These are phyloP conservation scores for Euura saliciscinereae DNA, from an alignment of 1,140 invertebrate genomes.

Conservation along the genomic window DNA sequence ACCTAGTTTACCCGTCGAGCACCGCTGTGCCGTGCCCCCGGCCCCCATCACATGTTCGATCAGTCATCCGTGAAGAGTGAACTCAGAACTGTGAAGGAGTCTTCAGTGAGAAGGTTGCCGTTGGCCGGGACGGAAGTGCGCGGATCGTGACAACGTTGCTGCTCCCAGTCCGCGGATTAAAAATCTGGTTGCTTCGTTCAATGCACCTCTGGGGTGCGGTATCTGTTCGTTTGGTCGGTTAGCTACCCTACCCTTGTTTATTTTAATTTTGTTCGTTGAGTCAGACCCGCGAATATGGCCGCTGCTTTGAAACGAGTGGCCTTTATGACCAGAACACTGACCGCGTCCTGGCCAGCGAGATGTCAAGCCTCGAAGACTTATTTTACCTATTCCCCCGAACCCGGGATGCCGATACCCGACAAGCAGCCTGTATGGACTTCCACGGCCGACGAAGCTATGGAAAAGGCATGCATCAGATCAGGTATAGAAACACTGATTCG, in stretches of 20 bases:
- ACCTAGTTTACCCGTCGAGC: too few relatives aligned
- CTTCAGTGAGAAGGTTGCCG: neutral
- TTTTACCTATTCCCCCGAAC: constrained; percentile 61
- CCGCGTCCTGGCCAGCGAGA: constrained; percentile 27
- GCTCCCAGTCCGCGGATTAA: neutral
- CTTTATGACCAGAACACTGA: constrained; percentile 34
- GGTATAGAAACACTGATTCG: constrained; percentile 27
- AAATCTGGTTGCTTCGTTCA: too few relatives aligned
- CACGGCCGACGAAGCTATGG: constrained; percentile 54
- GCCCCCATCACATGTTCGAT: too few relatives aligned
- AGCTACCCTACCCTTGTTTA: neutral
- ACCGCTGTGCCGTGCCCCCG: too few relatives aligned
- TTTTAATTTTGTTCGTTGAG: neutral
- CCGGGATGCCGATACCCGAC: constrained; percentile 51
- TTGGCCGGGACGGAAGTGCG: neutral
- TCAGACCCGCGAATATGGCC: constrained; percentile 34
- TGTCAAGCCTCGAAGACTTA: constrained; percentile 48
- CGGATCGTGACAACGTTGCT: neutral
- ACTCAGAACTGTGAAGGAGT: neutral
- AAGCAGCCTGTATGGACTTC: constrained; percentile 50
- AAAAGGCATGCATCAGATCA: constrained; percentile 51
- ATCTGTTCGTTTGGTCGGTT: neutral
- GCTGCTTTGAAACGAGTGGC: constrained; percentile 47
- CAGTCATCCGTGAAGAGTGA: too few relatives aligned
- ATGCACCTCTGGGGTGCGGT: too few relatives aligned